phyloP scores from a whole-genome alignment of 1,140 invertebrate species.

The Cherax quadricarinatus region DNA sequence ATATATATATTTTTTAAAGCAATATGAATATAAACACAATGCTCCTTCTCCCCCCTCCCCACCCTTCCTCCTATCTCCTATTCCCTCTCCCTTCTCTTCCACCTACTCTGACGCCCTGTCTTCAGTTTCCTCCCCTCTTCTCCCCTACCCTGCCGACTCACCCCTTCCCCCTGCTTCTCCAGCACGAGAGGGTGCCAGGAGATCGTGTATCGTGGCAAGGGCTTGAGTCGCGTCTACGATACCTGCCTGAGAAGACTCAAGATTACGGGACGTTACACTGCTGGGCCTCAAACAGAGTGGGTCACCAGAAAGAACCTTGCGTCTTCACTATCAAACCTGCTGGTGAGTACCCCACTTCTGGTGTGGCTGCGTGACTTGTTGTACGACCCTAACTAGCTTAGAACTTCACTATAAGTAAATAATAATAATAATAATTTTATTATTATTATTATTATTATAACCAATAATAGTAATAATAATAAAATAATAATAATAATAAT shows the following conservation, averaged over 20 bases:
- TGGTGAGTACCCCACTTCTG: conserved; percentile 15
- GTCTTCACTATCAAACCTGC: conserved; percentile 55
- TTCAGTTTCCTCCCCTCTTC: conserved; percentile 13
- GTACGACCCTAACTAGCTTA: too few species aligned
- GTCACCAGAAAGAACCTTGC: conserved; percentile 49
- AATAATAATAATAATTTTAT: too few species aligned
- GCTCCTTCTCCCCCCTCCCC: not conserved
- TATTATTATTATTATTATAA: too few species aligned
- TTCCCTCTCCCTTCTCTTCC: too few species aligned
- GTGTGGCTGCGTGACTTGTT: too few species aligned
- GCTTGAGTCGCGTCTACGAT: conserved; percentile 39
- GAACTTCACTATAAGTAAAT: too few species aligned
- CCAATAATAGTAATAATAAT: too few species aligned
- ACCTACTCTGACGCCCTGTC: not conserved
- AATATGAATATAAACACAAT: not conserved
- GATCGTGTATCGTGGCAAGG: conserved; percentile 53
- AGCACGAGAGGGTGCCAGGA: conserved; percentile 59
- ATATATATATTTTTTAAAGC: not conserved
- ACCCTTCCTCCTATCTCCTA: not conserved
- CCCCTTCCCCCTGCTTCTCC: conserved; percentile 23
- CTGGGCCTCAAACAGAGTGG: conserved; percentile 50
- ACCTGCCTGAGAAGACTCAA: conserved; percentile 56
- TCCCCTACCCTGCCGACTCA: conserved; percentile 39
- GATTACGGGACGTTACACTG: conserved; percentile 60
- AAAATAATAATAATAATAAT: too few species aligned